phyloP scores from a whole-genome alignment of 2,113 vertebrate species.

The Burhinus oedicnemus region DNA sequence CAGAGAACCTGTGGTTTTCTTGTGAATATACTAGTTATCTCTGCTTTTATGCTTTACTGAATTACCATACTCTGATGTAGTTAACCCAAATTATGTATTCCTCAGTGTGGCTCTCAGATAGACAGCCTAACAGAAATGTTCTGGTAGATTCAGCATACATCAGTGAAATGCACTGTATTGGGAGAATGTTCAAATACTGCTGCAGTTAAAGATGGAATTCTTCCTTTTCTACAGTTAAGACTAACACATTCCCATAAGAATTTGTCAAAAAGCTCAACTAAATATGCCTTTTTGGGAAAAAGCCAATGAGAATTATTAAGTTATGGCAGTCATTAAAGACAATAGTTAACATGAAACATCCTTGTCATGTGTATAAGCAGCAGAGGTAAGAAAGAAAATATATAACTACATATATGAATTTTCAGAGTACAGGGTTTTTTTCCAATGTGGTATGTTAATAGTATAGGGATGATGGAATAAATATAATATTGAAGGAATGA shows the following conservation, averaged over 20 bases:
- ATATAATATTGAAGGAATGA: neutral
- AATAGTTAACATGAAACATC: neutral
- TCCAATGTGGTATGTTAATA: neutral
- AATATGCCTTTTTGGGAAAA: neutral
- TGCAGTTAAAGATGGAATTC: neutral
- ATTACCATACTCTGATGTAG: neutral
- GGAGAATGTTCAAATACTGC: neutral
- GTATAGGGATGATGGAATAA: neutral
- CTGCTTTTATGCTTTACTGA: neutral
- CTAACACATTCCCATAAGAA: neutral
- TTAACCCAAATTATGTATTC: neutral
- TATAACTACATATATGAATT: accelerated
- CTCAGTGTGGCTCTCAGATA: neutral
- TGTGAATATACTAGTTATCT: neutral
- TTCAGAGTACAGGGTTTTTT: neutral
- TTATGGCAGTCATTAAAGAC: neutral
- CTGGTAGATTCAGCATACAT: neutral
- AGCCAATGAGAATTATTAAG: neutral
- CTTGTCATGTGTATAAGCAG: neutral
- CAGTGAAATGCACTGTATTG: neutral
- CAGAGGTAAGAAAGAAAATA: neutral
- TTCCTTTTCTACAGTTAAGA: neutral
- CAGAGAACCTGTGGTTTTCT: neutral
- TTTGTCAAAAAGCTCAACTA: neutral
- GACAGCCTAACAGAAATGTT: neutral